A percentile compares a stretch with the other conserved stretches of the same genome.
phyloP scores from a whole-genome alignment of 2,113 vertebrate genomes.

The Callipepla squamata region DNA sequence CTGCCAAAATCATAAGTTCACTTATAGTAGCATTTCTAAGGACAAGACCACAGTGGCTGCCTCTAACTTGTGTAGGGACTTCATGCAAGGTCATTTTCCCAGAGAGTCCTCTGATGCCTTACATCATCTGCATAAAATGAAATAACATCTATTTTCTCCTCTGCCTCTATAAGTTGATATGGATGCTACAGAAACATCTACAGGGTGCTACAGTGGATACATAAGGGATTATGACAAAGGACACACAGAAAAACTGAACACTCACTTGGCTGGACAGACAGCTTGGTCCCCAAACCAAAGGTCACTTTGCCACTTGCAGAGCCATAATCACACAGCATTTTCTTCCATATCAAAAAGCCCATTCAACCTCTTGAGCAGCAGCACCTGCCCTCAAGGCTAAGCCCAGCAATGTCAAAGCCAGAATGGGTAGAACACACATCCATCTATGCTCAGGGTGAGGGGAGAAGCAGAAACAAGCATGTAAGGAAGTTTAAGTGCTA shows the following conservation, averaged over 20 bases:
- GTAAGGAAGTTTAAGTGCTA: not conserved
- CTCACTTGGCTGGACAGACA: slow-evolving; percentile 63
- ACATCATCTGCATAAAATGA: rapidly evolving
- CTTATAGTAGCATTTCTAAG: not conserved
- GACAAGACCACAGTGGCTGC: not conserved
- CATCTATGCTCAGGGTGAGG: not conserved
- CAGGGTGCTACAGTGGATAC: rapidly evolving
- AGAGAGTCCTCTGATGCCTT: not conserved
- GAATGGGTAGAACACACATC: not conserved
- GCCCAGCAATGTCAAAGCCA: not conserved
- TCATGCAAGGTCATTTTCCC: no score
- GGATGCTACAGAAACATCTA: not conserved
- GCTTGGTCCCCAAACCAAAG: slow-evolving; percentile 62
- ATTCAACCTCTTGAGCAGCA: not conserved
- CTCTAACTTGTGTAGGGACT: not conserved
- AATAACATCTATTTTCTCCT: rapidly evolving
- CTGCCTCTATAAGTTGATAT: rapidly evolving
- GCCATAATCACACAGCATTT: slow-evolving; percentile 21
- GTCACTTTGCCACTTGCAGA: not conserved
- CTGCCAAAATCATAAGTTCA: not conserved
- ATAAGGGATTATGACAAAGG: not conserved
- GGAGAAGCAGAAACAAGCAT: not conserved
- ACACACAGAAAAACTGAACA: not conserved
- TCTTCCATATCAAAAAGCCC: slow-evolving; percentile 54
- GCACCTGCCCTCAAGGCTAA: not conserved